Evolutionary conservation across 2,113 vertebrate species (phyloP).

Genomic region (Myiopsitta monachus): DNA sequence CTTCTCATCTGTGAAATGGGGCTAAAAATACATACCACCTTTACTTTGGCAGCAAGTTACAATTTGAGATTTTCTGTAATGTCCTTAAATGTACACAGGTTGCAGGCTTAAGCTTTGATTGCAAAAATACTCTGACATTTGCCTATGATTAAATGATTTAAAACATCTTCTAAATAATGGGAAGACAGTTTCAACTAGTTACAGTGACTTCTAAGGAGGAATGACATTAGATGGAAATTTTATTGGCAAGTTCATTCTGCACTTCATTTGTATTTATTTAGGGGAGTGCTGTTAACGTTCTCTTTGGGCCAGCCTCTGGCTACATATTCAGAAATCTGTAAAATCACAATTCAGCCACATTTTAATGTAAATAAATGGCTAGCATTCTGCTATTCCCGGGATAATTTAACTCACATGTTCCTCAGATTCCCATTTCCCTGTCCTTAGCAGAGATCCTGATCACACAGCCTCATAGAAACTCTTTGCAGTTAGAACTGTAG

Average conservation of each 20-base stretch:
- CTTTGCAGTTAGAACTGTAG: background rate
- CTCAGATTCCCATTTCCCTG: background rate
- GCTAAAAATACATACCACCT: background rate
- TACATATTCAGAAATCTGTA: background rate
- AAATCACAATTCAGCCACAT: background rate
- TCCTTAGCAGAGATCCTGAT: background rate
- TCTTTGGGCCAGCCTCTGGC: background rate
- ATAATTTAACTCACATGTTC: background rate
- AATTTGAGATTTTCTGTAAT: background rate
- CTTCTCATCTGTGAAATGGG: background rate
- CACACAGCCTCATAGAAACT: background rate
- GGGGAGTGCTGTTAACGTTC: background rate
- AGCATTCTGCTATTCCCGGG: background rate
- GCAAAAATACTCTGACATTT: constrained; percentile 42
- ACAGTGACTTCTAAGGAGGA: background rate
- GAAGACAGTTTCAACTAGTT: background rate
- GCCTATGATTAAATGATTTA: constrained; percentile 15
- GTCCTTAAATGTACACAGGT: background rate
- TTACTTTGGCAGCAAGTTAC: background rate
- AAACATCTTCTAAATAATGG: background rate
- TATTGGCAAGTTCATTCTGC: background rate
- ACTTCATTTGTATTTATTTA: background rate
- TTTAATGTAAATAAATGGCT: background rate
- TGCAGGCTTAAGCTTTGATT: background rate
- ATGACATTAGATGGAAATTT: background rate